phyloP scores from a whole-genome alignment of 2,797 vertebrate genomes.

The Falco columbarius region DNA sequence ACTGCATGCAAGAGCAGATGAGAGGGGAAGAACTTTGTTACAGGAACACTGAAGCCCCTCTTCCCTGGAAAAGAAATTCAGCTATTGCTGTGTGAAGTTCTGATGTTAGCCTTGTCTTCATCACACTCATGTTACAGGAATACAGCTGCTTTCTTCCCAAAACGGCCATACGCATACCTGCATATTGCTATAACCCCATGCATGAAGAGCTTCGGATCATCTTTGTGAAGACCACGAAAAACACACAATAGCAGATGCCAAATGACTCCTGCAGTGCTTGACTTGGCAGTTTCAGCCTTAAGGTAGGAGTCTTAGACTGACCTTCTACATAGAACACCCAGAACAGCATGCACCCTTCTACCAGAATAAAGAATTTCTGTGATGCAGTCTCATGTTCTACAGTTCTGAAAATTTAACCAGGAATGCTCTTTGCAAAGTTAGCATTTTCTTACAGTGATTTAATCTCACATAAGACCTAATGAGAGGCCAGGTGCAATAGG shows the following conservation, averaged over 20 bases:
- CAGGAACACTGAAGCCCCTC: neutral
- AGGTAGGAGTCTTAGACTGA: neutral
- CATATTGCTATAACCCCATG: neutral
- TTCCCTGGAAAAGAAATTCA: neutral
- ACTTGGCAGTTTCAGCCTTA: neutral
- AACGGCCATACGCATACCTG: neutral
- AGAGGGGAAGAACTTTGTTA: conserved; percentile 1
- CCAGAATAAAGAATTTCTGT: neutral
- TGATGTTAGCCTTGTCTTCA: neutral
- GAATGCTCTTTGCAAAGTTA: neutral
- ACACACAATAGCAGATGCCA: neutral
- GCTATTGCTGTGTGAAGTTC: neutral
- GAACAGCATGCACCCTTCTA: neutral
- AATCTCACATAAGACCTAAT: neutral
- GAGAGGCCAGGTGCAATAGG: neutral
- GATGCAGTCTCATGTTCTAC: neutral
- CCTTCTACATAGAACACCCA: neutral
- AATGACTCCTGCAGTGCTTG: neutral
- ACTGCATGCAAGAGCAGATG: neutral
- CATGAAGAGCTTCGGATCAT: neutral
- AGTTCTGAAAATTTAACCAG: neutral
- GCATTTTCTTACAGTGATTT: neutral
- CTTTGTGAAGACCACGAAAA: neutral
- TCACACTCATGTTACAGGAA: fast-evolving
- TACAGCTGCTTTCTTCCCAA: neutral